Conservation (phyloP, 2,797 vertebrate genomes). For the Carduelis carduelis region DNA sequence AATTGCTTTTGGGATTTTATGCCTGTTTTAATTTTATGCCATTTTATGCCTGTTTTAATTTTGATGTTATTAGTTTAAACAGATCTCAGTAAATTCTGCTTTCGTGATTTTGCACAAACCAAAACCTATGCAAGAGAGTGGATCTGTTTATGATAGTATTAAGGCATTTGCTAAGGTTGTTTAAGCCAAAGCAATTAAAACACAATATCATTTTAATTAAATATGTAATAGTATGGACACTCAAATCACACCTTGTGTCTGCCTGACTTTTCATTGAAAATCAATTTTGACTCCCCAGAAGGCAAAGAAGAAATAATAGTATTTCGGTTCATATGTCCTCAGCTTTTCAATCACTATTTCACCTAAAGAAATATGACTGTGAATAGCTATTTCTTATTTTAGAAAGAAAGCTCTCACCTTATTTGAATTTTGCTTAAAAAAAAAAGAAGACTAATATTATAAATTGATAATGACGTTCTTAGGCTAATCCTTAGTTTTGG, state of each 20-base stretch:
- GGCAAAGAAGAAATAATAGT: not conserved
- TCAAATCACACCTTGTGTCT: not conserved
- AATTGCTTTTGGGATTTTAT: not conserved
- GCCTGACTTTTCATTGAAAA: not conserved
- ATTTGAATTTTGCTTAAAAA: not conserved
- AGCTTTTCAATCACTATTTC: not conserved
- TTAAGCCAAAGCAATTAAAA: not conserved
- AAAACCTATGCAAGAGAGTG: not conserved
- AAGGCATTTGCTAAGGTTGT: not conserved
- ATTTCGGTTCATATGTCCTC: not conserved
- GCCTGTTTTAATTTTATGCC: not conserved
- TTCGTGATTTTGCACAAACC: not conserved
- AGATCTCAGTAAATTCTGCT: not conserved
- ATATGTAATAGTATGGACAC: not conserved
- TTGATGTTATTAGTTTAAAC: not conserved
- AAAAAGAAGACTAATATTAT: not conserved
- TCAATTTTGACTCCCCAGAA: not conserved
- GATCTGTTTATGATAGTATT: not conserved
- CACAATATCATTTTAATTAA: not conserved
- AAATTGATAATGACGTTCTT: not conserved
- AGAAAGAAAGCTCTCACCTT: not conserved
- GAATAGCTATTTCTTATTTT: not conserved
- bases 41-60: not conserved
- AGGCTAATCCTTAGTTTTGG: not conserved
- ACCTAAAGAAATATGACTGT: not conserved